Conservation (phyloP, 2,113 vertebrate species). For the Mellivora capensis region DNA sequence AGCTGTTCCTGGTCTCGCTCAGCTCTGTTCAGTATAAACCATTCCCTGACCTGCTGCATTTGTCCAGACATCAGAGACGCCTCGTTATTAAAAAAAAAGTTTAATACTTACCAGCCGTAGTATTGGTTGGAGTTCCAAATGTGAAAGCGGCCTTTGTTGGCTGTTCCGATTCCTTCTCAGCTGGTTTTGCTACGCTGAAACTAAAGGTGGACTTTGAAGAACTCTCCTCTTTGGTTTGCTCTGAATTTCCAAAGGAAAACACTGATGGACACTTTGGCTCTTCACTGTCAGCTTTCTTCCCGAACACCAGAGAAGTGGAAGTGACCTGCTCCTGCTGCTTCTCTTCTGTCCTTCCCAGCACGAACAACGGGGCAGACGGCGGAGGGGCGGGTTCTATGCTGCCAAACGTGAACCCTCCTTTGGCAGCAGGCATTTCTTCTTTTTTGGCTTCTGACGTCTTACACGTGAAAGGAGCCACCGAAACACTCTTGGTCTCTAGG, state of each 20-base stretch:
- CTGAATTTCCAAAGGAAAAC: slow-evolving; percentile 89
- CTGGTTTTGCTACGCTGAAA: slow-evolving; percentile 86
- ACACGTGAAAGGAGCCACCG: slow-evolving; percentile 80
- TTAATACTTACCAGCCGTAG: slow-evolving; percentile 71
- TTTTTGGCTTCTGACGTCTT: slow-evolving; percentile 83
- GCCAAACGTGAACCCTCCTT: slow-evolving; percentile 79
- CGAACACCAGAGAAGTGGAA: slow-evolving; percentile 83
- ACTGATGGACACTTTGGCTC: slow-evolving; percentile 82
- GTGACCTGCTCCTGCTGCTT: slow-evolving; percentile 84
- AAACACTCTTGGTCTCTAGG: slow-evolving; percentile 80
- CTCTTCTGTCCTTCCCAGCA: slow-evolving; percentile 90
- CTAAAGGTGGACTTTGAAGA: slow-evolving; percentile 80
- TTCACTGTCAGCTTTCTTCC: slow-evolving; percentile 86
- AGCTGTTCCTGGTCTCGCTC: background rate
- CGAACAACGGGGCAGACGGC: slow-evolving; percentile 79
- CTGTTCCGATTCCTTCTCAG: slow-evolving; percentile 87
- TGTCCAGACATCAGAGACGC: background rate
- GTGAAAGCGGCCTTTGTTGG: slow-evolving; percentile 84
- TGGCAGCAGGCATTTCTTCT: slow-evolving; percentile 72
- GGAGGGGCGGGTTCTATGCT: slow-evolving; percentile 49
- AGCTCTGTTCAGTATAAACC: background rate
- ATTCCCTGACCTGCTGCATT: background rate
- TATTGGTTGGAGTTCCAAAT: slow-evolving; percentile 86
- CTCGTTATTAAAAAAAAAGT: too few relatives aligned
- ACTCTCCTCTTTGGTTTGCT: slow-evolving; percentile 87